phyloP scores from a whole-genome alignment of 2,113 vertebrate species.

The Myrmecobius fasciatus region DNA sequence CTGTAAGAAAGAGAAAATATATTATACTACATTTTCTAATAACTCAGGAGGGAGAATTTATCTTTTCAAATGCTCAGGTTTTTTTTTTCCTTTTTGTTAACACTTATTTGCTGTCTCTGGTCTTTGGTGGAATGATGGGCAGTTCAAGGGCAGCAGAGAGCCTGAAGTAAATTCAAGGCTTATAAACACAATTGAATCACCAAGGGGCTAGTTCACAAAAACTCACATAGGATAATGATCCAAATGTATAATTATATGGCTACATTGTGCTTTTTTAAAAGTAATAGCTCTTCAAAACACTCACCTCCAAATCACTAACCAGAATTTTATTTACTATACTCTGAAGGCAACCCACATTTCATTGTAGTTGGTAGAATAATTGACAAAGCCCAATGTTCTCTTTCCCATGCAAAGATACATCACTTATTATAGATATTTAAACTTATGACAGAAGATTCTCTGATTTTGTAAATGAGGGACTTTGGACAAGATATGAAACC shows the following conservation, averaged over 20 bases:
- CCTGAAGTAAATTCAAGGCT: background rate
- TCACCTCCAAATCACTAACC: background rate
- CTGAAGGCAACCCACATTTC: background rate
- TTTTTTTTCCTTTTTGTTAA: background rate
- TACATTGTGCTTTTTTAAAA: background rate
- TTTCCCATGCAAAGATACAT: slow-evolving; percentile 19
- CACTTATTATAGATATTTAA: background rate
- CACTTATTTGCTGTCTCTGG: background rate
- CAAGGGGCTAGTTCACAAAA: background rate
- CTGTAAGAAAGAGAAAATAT: background rate
- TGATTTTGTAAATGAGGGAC: slow-evolving; percentile 1
- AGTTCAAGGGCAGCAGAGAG: background rate
- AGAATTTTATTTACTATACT: slow-evolving; percentile 8
- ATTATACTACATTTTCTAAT: background rate
- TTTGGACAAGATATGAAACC: background rate
- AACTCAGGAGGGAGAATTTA: background rate
- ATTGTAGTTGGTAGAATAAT: background rate
- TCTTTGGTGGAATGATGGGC: background rate
- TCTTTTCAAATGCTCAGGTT: background rate
- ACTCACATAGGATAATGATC: background rate
- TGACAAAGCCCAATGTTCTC: background rate
- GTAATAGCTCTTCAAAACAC: background rate
- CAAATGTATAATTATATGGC: background rate
- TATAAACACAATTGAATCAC: background rate
- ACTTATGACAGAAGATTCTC: background rate